These are phyloP conservation scores for Tyto alba DNA, from an alignment of 2,113 vertebrate species.

Conservation along the genomic window DNA sequence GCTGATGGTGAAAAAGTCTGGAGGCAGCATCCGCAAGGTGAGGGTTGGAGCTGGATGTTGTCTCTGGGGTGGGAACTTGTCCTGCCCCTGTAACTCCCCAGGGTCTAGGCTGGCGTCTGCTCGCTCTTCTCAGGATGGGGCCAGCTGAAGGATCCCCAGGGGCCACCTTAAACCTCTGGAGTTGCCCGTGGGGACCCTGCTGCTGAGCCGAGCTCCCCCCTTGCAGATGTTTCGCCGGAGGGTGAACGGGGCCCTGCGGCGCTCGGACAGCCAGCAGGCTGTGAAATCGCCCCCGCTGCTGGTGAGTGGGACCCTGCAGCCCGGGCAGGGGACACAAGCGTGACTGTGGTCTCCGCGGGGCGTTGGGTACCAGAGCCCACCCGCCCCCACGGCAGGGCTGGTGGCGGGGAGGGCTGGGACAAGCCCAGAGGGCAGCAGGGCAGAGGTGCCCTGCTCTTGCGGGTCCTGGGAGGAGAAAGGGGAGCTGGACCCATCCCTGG, in stretches of 20 bases:
- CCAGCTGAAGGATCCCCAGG: background rate
- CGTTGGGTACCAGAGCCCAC: background rate
- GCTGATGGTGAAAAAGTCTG: slow-evolving; percentile 98
- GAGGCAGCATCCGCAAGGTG: slow-evolving; percentile 97
- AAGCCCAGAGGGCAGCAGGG: background rate
- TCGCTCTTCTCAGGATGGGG: background rate
- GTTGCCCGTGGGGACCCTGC: background rate
- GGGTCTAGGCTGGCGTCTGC: background rate
- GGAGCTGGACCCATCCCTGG: background rate
- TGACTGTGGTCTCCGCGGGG: accelerated
- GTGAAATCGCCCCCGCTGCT: slow-evolving; percentile 94
- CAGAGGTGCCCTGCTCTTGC: background rate
- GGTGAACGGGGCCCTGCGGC: slow-evolving; percentile 80
- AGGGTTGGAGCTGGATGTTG: background rate
- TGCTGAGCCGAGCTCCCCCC: background rate
- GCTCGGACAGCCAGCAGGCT: slow-evolving; percentile 90
- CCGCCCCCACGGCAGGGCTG: background rate
- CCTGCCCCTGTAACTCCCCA: background rate
- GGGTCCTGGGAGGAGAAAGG: background rate
- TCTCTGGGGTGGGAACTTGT: background rate
- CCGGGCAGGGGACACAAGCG: accelerated
- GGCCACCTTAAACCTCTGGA: background rate
- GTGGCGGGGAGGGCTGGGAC: background rate
- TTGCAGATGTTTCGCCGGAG: slow-evolving; percentile 87
- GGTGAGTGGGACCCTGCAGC: slow-evolving; percentile 70